phyloP scores from a whole-genome alignment of 2,113 vertebrate species.

The Hipposideros armiger region DNA sequence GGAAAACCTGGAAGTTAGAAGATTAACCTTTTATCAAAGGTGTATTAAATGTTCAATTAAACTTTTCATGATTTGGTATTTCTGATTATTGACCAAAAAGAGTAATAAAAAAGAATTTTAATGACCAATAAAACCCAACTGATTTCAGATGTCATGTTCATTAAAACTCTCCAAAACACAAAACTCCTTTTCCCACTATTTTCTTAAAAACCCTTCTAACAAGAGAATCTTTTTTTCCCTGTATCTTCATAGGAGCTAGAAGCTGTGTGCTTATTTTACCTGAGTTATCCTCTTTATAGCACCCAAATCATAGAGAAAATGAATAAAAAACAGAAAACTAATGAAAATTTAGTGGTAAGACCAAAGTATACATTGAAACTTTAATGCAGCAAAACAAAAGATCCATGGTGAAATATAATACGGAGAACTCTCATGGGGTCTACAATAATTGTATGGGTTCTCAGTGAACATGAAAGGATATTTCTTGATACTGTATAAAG shows the following conservation, averaged over 20 bases:
- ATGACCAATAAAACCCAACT: background rate
- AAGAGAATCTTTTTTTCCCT: background rate
- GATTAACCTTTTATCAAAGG: slow-evolving; percentile 12
- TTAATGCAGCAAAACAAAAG: slow-evolving; percentile 34
- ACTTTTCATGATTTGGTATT: background rate
- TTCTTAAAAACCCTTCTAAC: background rate
- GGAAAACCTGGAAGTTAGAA: slow-evolving; percentile 25
- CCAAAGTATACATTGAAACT: slow-evolving; percentile 49
- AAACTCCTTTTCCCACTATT: background rate
- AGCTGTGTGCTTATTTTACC: background rate
- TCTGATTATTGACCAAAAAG: slow-evolving; percentile 39
- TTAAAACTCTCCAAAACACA: background rate
- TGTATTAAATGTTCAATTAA: slow-evolving; percentile 43
- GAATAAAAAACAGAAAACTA: slow-evolving; percentile 14
- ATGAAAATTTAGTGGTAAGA: slow-evolving; percentile 35
- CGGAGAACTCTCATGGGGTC: background rate
- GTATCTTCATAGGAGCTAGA: background rate
- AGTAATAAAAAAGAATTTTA: background rate
- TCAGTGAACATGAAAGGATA: background rate
- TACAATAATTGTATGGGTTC: slow-evolving; percentile 42
- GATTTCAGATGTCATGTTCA: background rate
- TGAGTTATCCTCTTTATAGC: background rate
- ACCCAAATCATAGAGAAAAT: background rate
- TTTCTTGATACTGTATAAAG: background rate
- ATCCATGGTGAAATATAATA: background rate